Evolutionary conservation across 2,797 vertebrate species (phyloP), one percentile per base, ranked within the genome.

Genomic region (Lagorchestes hirsutus): DNA sequence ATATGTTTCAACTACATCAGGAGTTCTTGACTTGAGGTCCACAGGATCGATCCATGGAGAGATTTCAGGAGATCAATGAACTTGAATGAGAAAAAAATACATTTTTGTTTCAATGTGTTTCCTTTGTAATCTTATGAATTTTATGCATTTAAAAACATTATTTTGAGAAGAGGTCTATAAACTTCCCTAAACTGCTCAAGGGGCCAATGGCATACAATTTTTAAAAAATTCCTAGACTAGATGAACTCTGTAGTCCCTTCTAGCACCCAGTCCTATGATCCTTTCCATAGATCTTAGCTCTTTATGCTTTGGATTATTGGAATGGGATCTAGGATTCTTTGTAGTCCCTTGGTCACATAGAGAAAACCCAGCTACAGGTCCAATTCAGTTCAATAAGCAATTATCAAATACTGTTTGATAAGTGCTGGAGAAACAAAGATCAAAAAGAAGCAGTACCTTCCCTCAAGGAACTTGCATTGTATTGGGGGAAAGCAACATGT

Each of bases 171-270:
- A n/a, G 34, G 34, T 16, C 62, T 67, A n/a, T 67, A n/a, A 67
- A 5, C 62, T 67, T 67, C 14, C n/a, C 5, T 14, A 67, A n/a
- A n/a, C 62, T 10, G 9, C 62, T 14, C 34, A 46, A 82, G 22
- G 40, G 22, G 18, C 22, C 74, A 46, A 27, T 82, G n/a, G 27
- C 9, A 82, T 40, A 46, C 12, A 46, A 22, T 74, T 74, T 74
- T 22, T 52, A 9, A 74, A 74, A 18, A 74, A 97, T 96, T 96
- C 96, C 16, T 74, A 18, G 1, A 74, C 1, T 74, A 40, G 67
- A 40, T 40, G n/a, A 74, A 40, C 16, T 40, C 97, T 97, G 94
- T 96, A 98, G 95, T 12, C 0, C 95, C 95, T 98, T 46, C 40
- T 11, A 82, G 74, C 16, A 10, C 22, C 22, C 40, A 82, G 27